Conservation (phyloP, 1,140 invertebrate species). For the Conus ventricosus region DNA sequence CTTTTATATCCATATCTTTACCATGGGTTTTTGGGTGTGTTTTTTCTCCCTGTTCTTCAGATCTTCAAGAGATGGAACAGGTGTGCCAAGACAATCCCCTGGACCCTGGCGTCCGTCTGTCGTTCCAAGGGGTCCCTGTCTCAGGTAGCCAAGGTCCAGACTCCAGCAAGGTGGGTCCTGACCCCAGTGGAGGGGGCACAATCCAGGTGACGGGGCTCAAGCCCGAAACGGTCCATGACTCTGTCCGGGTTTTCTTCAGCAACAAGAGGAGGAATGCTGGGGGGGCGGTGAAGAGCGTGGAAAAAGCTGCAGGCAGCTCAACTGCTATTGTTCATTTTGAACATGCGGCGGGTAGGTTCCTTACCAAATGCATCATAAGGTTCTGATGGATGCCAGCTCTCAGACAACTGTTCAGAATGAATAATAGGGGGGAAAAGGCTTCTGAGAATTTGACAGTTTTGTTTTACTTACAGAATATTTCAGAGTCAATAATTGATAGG, state of each 20-base stretch:
- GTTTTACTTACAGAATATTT: no score
- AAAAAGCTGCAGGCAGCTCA: not conserved
- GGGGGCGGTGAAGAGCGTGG: not conserved
- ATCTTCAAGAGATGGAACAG: not conserved
- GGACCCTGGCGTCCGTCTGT: not conserved
- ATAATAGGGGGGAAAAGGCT: no score
- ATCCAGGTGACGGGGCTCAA: slow-evolving; percentile 4
- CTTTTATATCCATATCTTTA: not conserved
- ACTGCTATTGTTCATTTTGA: slow-evolving; percentile 25
- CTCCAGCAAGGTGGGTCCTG: not conserved
- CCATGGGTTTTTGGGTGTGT: no score
- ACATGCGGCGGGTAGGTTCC: not conserved
- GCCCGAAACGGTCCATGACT: not conserved
- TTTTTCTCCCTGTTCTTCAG: not conserved
- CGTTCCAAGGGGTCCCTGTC: not conserved
- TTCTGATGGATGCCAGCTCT: not conserved
- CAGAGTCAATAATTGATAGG: no score
- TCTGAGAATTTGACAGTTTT: no score
- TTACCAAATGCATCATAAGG: not conserved
- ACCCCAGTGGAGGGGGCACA: not conserved
- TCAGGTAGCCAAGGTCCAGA: no score
- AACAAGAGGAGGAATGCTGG: slow-evolving; percentile 27
- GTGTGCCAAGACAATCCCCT: not conserved
- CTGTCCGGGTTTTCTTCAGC: not conserved
- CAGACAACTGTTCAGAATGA: no score